Base-by-base conservation (phyloP, 2,888 invertebrate genomes). In the Zelleria hepariella region DNA sequence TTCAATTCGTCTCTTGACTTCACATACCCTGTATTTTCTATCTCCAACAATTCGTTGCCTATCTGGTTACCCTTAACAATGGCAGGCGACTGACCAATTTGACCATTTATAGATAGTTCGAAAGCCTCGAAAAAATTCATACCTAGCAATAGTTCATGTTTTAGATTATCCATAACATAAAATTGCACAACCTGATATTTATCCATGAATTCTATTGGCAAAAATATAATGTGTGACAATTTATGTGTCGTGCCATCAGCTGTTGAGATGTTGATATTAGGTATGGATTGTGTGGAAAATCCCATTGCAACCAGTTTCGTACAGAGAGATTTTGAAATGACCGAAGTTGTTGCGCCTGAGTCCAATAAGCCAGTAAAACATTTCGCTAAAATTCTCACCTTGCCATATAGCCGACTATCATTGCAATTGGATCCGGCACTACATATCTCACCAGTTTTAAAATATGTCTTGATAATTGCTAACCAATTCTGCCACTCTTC, bases 401-500 rank as follows among this genome's bases (percentile, higher is more conserved):
- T 25, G 20, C 59, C 42, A 42, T 63, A 61, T 2, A 55, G 47
- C 8, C 63, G 59, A 8, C 58, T 61, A 20, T 62, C 62, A 57
- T 58, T 49, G 49, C 54, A 57, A 18, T 52, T 59, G 24, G 57
- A 15, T 3, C 56, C 57, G 3, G 59, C 27, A 0, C 58, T 51
- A 8, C 58, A 59, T 56, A 62, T 15, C 15, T 49, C 47, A 25
- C 32, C 20, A 10, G 32, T 32, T 32, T 32, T 32, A 32, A 48
- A 48, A 48, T 48, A 48, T 48, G 15, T 10, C n/a, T n/a, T 53
- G 18, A 62, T 25, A 4, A 32, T 26, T 1, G 18, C 27, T 18
- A 61, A 55, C 57, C 58, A 59, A 21, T 42, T 58, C 60, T 60
- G 63, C 62, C 63, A 63, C 8, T 63, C 60, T 54, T 56, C 6